Conservation (phyloP, 1,140 invertebrate species). For the Chrysoperla carnea region DNA sequence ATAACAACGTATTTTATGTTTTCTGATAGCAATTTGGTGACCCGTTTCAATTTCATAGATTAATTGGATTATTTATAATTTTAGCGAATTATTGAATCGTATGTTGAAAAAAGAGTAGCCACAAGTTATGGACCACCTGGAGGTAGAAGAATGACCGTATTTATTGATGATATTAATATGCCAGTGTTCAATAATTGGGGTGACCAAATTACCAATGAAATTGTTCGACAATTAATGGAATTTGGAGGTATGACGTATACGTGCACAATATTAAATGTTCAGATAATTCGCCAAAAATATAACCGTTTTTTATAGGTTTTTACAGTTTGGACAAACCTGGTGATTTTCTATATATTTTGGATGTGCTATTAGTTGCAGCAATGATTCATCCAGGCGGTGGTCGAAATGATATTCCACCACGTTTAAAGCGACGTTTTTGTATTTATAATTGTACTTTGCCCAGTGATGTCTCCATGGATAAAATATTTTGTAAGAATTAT, state of each 20-base stretch:
- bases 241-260: constrained; percentile 59
- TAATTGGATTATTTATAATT: too few relatives aligned
- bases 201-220: constrained; percentile 84
- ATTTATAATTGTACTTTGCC: constrained; percentile 81
- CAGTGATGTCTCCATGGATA: constrained; percentile 70
- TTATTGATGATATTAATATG: constrained; percentile 88
- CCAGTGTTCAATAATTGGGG: constrained; percentile 82
- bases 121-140: constrained; percentile 70
- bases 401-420: constrained; percentile 75
- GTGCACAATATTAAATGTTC: constrained; percentile 62
- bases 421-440: constrained; percentile 71
- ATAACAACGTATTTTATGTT: too few relatives aligned
- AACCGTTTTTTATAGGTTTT: constrained; percentile 12
- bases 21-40: too few relatives aligned
- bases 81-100: constrained; percentile 71
- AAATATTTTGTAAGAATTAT: constrained; percentile 50
- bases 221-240: constrained; percentile 78
- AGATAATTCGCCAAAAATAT: constrained; percentile 10
- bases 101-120: constrained; percentile 76
- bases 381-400: constrained; percentile 90
- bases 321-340: constrained; percentile 28
- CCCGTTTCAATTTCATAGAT: too few relatives aligned
- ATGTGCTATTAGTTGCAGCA: constrained; percentile 64
- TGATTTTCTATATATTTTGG: constrained; percentile 64
- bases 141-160: constrained; percentile 65